Conservation (phyloP, 1,140 invertebrate species). For the Callitettix versicolor region DNA sequence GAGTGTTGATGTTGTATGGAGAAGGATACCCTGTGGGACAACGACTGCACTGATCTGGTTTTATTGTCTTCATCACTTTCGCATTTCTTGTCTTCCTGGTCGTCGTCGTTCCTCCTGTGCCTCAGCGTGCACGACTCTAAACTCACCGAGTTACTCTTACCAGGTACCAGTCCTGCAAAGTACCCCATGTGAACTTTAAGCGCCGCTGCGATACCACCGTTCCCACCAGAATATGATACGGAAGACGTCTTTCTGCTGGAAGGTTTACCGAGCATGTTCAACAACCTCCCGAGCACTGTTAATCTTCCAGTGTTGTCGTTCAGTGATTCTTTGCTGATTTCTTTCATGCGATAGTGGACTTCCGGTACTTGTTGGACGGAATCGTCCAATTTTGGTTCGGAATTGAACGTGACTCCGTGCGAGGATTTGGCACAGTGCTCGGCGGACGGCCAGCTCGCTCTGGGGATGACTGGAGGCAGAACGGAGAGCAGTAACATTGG, state of each 20-base stretch:
- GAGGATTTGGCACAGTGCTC: constrained; percentile 31
- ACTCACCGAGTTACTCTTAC: constrained; percentile 12
- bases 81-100: neutral
- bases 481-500: constrained; percentile 58
- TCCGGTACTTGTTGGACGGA: too few species aligned
- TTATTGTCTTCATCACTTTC: constrained; percentile 25
- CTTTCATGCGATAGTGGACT: too few species aligned
- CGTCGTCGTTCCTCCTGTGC: constrained; percentile 38
- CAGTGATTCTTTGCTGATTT: neutral
- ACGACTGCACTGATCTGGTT: constrained; percentile 53
- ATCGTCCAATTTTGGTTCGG: too few species aligned
- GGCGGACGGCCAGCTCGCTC: constrained; percentile 34
- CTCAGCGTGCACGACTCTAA: constrained; percentile 34
- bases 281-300: constrained; percentile 33
- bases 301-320: neutral
- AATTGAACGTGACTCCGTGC: constrained; percentile 27
- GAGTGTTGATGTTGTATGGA: constrained; percentile 36
- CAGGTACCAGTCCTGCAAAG: constrained; percentile 51
- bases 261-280: constrained; percentile 36
- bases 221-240: constrained; percentile 2
- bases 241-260: constrained; percentile 46
- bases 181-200: constrained; percentile 58
- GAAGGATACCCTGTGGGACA: constrained; percentile 37
- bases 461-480: constrained; percentile 57
- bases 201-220: constrained; percentile 46